These are phyloP conservation scores for Chromis chromis DNA, from an alignment of 2,797 vertebrate species.

Conservation along the genomic window DNA sequence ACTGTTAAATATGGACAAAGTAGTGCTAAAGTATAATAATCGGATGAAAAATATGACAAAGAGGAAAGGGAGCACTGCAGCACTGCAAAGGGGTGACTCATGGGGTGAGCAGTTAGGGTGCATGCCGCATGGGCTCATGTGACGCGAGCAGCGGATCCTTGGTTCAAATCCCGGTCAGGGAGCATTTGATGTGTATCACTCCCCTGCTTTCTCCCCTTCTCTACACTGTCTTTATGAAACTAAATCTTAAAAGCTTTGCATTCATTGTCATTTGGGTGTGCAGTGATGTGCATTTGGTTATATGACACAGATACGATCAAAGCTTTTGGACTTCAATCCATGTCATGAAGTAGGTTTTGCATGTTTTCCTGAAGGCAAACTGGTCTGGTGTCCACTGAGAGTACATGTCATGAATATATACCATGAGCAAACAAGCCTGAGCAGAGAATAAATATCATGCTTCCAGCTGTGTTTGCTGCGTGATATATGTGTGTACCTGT, in stretches of 20 bases:
- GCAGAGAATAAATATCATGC: conserved; percentile 8
- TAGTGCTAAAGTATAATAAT: neutral
- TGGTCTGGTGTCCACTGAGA: neutral
- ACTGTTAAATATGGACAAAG: conserved; percentile 4
- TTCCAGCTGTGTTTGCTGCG: conserved; percentile 36
- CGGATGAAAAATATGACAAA: neutral
- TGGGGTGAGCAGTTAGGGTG: neutral
- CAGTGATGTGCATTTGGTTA: neutral
- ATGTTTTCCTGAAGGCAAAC: conserved; percentile 2
- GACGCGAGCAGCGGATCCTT: too few relatives aligned
- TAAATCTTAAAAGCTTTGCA: too few relatives aligned
- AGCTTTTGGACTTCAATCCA: neutral
- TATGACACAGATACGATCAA: conserved; percentile 18
- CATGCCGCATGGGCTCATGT: neutral
- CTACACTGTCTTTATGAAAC: too few relatives aligned
- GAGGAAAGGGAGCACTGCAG: neutral
- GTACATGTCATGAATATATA: conserved; percentile 12
- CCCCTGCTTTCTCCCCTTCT: too few relatives aligned
- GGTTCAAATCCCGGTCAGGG: too few relatives aligned
- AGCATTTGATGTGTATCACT: too few relatives aligned
- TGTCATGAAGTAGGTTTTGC: neutral
- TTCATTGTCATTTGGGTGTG: too few relatives aligned
- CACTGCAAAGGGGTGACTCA: neutral
- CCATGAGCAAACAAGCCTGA: conserved; percentile 31
- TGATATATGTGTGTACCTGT: conserved; percentile 20